A percentile compares a stretch with the other conserved stretches of the same genome.
Conservation (phyloP, 2,113 vertebrate genomes). For the Heloderma charlesbogerti region DNA sequence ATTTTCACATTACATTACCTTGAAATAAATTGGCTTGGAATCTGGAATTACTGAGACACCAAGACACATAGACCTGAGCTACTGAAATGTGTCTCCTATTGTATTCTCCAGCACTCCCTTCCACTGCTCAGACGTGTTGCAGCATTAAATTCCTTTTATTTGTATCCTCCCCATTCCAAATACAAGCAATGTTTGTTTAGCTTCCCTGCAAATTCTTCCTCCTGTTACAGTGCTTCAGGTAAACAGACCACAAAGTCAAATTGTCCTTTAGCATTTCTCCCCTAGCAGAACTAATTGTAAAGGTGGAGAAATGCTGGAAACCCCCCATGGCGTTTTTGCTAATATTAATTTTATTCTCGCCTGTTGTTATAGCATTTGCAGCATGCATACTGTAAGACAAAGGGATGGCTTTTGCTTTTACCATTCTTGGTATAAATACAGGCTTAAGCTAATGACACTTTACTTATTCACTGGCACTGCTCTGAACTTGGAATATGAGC, state of each 20-base stretch:
- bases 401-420: not conserved
- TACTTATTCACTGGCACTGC: slow-evolving; percentile 19
- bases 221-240: not conserved
- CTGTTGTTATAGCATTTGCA: not conserved
- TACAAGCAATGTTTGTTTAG: not conserved
- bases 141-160: slow-evolving; percentile 29
- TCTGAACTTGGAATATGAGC: slow-evolving; percentile 5
- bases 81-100: not conserved
- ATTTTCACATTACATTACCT: not conserved
- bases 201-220: slow-evolving; percentile 27
- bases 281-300: slow-evolving; percentile 33
- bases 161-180: slow-evolving; percentile 9
- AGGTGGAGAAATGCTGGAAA: slow-evolving; percentile 15
- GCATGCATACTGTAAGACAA: not conserved
- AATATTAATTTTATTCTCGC: not conserved
- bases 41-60: not conserved
- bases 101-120: not conserved
- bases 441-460: slow-evolving; percentile 5
- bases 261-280: slow-evolving; percentile 4
- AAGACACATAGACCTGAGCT: not conserved
- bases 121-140: not conserved
- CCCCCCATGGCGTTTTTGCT: not conserved
- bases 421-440: not conserved
- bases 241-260: slow-evolving; percentile 32
- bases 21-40: not conserved